Evolutionary conservation across 2,797 vertebrate genomes (phyloP).

Genomic region (Urosaurus nigricauda): DNA sequence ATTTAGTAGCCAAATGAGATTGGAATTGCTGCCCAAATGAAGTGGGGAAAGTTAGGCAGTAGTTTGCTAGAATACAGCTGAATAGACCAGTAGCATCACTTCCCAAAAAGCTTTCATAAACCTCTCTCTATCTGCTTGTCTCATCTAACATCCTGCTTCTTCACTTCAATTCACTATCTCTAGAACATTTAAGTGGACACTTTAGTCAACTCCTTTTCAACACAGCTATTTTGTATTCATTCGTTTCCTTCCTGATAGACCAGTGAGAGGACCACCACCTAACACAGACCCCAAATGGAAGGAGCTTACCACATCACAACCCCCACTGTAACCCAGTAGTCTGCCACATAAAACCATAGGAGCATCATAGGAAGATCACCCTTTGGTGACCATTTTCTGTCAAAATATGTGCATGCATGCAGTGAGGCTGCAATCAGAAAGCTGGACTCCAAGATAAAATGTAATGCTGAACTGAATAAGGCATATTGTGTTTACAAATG

Average conservation of each 20-base stretch:
- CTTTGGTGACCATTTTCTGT: background rate
- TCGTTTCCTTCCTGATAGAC: too few species aligned
- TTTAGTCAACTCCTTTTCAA: background rate
- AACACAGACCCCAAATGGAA: too few species aligned
- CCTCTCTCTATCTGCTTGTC: background rate
- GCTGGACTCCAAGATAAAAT: background rate
- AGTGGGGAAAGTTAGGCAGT: background rate
- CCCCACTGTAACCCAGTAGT: too few species aligned
- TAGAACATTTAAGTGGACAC: background rate
- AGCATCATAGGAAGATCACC: background rate
- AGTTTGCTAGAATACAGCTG: background rate
- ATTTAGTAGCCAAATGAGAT: background rate
- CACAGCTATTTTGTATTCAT: background rate
- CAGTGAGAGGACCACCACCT: too few species aligned
- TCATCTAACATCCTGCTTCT: background rate
- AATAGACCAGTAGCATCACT: background rate
- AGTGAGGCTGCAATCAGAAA: background rate
- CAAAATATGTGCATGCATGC: background rate
- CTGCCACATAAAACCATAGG: too few species aligned
- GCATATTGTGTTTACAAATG: background rate
- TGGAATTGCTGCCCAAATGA: background rate
- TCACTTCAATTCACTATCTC: background rate
- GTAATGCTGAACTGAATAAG: background rate
- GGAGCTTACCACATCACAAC: too few species aligned
- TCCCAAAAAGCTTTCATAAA: background rate